Evolutionary conservation across 92 coral and sea anemone genomes (phyloP), one percentile per base, ranked within the genome.

Genomic region (Scolanthus callimorphus): DNA sequence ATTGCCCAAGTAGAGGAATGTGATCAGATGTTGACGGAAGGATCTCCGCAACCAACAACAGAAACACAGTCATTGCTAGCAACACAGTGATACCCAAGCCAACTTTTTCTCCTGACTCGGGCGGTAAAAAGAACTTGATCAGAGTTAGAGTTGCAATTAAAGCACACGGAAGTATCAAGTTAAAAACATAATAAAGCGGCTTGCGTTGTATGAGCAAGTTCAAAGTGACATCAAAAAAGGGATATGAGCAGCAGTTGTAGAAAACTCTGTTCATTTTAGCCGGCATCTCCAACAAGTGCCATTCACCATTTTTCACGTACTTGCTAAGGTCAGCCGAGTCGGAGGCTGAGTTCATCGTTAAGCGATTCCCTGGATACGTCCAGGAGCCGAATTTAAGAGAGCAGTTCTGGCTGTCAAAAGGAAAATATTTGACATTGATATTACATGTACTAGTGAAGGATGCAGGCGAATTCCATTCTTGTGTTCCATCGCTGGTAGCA

Each of bases 61-160:
- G 63, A 25, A 83, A 92, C 62, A 92, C 98, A 2, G 98, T 88
- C 98, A 88, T 88, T 21, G 96, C 98, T 23, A 92, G 60, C 6
- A 92, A 86, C 2, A 92, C 96, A 8, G 98, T 92, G 55, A 92
- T 92, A 2, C 95, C 98, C 1, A 92, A 82, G 9, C 96, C 90
- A 11, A 84, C 86, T 39, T 90, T 85, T 53, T 92, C 98, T 3
- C 98, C 98, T 20, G 91, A 83, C 61, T 92, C 91, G 2, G 98
- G 89, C 4, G 98, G 98, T 6, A 92, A 73, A 72, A 80, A 88
- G 49, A 88, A 92, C 57, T 82, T 77, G 19, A 92, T 78, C 25
- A 84, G 61, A 10, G 89, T 79, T 30, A 92, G 59, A 0, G 86
- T 72, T 9, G 92, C 90, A 39, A 92, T 88, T 62, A 92, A 55